These are phyloP conservation scores for Ammodytes marinus DNA, from an alignment of 2,113 vertebrate species.

Conservation along the genomic window DNA sequence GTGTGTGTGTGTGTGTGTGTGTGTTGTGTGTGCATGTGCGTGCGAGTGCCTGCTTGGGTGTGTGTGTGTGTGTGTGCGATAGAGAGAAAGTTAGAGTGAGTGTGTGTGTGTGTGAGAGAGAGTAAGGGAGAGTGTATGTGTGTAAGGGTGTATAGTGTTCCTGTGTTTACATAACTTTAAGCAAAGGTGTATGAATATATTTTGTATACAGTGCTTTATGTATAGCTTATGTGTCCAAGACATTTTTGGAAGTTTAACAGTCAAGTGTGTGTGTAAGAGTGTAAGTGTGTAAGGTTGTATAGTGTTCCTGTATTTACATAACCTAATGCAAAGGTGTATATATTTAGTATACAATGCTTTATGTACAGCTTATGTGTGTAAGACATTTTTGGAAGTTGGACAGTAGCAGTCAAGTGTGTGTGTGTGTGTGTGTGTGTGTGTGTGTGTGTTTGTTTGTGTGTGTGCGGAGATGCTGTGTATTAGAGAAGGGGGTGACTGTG, in stretches of 20 bases:
- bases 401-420: slow-evolving; percentile 24
- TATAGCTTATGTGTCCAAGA: no score
- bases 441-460: slow-evolving; percentile 40
- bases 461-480: slow-evolving; percentile 15
- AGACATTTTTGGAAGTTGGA: slow-evolving; percentile 21
- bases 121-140: not conserved
- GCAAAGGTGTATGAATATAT: no score
- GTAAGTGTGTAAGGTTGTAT: not conserved
- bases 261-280: not conserved
- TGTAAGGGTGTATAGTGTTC: no score
- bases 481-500: slow-evolving; percentile 20
- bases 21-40: no score
- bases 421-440: slow-evolving; percentile 41
- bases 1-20: slow-evolving; percentile 2
- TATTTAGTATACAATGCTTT: slow-evolving; percentile 32
- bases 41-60: not conserved
- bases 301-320: slow-evolving; percentile 54
- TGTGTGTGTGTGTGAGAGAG: not conserved
- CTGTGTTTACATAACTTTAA: no score
- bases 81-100: not conserved
- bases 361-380: slow-evolving; percentile 1
- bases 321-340: slow-evolving; percentile 41
- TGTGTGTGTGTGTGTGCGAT: not conserved
- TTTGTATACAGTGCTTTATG: no score
- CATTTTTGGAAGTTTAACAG: no score